Conservation (phyloP, 2,113 vertebrate species). For the Vidua chalybeata region DNA sequence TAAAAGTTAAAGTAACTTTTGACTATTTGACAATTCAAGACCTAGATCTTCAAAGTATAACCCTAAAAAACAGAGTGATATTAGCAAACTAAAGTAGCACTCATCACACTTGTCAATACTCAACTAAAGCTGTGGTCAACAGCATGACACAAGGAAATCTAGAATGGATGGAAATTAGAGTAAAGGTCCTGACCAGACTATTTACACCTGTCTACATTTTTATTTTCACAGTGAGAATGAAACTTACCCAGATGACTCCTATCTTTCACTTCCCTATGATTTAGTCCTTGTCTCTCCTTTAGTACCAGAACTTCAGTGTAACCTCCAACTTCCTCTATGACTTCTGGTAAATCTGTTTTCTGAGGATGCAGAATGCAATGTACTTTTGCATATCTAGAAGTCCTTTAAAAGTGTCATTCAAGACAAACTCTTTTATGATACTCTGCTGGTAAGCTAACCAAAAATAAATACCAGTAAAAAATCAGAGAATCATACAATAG, state of each 20-base stretch:
- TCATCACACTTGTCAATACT: not conserved
- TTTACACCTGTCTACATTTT: not conserved
- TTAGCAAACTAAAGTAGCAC: not conserved
- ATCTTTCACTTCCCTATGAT: not conserved
- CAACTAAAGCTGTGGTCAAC: not conserved
- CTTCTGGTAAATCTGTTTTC: not conserved
- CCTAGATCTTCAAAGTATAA: not conserved
- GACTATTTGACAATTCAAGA: not conserved
- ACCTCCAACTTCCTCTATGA: not conserved
- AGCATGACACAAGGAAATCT: not conserved
- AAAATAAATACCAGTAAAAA: not conserved
- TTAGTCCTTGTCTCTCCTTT: not conserved
- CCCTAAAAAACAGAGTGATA: not conserved
- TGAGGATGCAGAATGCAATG: not conserved
- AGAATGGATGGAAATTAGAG: not conserved
- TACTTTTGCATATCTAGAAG: not conserved
- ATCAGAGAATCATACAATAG: not conserved
- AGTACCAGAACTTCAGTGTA: not conserved
- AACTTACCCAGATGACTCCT: not conserved
- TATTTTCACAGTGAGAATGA: not conserved
- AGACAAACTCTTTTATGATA: not conserved
- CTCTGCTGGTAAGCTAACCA: not conserved
- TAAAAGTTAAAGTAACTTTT: not conserved
- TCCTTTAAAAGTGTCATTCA: not conserved
- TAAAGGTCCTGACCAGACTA: not conserved